Base-by-base conservation (phyloP, 1,140 invertebrate genomes). In the Helicoverpa armigera region DNA sequence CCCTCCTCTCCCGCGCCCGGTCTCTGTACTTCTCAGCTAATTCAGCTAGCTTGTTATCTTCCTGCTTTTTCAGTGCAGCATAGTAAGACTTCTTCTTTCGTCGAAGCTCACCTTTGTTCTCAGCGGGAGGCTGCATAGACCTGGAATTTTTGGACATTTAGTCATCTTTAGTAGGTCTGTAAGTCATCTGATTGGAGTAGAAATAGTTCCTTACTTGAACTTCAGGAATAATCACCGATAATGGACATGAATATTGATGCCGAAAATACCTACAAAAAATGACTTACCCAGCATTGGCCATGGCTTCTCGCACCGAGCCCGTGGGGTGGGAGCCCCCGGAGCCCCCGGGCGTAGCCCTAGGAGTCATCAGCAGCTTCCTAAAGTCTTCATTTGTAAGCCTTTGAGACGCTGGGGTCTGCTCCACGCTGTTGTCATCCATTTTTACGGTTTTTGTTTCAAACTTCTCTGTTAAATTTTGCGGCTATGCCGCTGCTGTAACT, bases 311-410 rank as follows among this genome's bases (percentile, higher is more conserved):
- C 75, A 96, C 92, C 23, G 96, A 95, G 14, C 96, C 94, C 2
- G 94, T 85, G n/a, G 94, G 92, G 79, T 95, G 94, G 0, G 87
- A 84, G 7, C 87, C 88, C 23, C 87, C 92, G 18, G 96, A 95
- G 5, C 69, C 50, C 13, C 69, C 69, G n/a, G 96, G 96, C 0
- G 97, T 96, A 11, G 97, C 94, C 69, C 98, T 96, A 0, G 99
- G 99, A 0, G 99, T 99, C 98, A 99, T 99, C 78, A 99, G 94
- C 13, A 99, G 94, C 90, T 99, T 99, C 35, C 99, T 96, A 89
- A 99, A 99, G 94, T 99, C 99, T 91, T 99, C 99, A 96, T 99
- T 99, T 10, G 98, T 99, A 70, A 99, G 94, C 58, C 97, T 96
- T 94, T 94, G 97, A 87, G 95, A 98, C 83, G 92, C 96, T 77